Conservation (phyloP, 2,113 vertebrate genomes). For the Thryonomys swinderianus region DNA sequence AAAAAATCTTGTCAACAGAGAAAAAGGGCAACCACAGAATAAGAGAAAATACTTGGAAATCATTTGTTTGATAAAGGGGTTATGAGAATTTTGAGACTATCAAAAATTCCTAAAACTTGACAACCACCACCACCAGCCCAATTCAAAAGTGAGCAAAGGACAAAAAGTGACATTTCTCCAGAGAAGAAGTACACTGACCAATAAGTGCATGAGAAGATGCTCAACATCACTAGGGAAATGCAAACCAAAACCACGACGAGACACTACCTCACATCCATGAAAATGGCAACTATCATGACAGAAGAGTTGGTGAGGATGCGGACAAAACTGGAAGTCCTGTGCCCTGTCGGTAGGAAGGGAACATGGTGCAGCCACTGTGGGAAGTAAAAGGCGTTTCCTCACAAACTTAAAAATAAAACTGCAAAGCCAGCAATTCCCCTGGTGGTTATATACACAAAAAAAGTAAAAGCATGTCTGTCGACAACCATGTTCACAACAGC, state of each 20-base stretch:
- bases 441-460: not conserved
- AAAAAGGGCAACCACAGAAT: not conserved
- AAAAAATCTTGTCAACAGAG: not conserved
- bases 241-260: not conserved
- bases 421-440: not conserved
- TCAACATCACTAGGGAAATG: not conserved
- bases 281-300: not conserved
- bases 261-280: not conserved
- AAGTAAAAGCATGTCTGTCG: not conserved
- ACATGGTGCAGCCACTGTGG: not conserved
- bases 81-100: not conserved
- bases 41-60: slow-evolving; percentile 3
- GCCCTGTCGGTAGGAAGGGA: not conserved
- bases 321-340: not conserved
- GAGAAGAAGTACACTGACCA: not conserved
- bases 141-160: not conserved
- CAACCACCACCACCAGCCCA: not conserved
- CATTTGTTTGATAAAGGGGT: not conserved
- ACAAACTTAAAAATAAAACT: not conserved
- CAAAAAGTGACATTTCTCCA: not conserved
- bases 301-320: not conserved
- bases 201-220: not conserved
- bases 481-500: not conserved
- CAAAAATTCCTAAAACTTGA: not conserved
- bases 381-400: not conserved